These are phyloP conservation scores for Euura saliciscinereae DNA, from an alignment of 1,140 invertebrate species.

Conservation along the genomic window DNA sequence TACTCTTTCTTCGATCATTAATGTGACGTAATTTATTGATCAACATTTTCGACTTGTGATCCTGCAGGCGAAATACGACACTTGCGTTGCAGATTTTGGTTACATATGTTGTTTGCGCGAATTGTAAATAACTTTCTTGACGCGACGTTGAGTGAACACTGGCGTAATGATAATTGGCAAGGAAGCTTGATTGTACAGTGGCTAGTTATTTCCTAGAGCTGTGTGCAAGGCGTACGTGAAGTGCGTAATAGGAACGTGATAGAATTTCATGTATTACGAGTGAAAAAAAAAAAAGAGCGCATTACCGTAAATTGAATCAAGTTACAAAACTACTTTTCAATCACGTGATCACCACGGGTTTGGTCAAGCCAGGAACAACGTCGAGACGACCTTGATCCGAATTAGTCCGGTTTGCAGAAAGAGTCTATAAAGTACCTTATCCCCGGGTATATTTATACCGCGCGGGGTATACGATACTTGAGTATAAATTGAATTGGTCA, in stretches of 20 bases:
- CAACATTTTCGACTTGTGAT: too few species aligned
- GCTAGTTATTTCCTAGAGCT: neutral
- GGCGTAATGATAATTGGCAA: conserved; percentile 7
- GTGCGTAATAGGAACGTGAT: too few species aligned
- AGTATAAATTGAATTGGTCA: conserved; percentile 1
- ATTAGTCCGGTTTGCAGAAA: conserved; percentile 1
- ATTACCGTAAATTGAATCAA: too few species aligned
- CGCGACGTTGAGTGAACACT: neutral
- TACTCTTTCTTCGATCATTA: too few species aligned
- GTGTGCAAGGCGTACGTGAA: too few species aligned
- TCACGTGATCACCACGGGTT: neutral
- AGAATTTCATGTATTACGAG: too few species aligned
- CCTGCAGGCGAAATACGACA: too few species aligned
- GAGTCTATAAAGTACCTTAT: neutral
- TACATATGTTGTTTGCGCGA: too few species aligned
- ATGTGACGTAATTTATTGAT: too few species aligned
- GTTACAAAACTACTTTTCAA: neutral
- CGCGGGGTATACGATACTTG: neutral
- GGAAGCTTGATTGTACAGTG: neutral
- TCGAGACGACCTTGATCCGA: neutral
- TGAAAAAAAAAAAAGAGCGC: too few species aligned
- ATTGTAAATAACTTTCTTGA: too few species aligned
- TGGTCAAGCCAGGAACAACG: conserved; percentile 3
- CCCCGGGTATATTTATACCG: neutral
- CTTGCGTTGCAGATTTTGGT: too few species aligned